phyloP scores from a whole-genome alignment of 2,888 invertebrate genomes.

The Scaptomyza parva region DNA sequence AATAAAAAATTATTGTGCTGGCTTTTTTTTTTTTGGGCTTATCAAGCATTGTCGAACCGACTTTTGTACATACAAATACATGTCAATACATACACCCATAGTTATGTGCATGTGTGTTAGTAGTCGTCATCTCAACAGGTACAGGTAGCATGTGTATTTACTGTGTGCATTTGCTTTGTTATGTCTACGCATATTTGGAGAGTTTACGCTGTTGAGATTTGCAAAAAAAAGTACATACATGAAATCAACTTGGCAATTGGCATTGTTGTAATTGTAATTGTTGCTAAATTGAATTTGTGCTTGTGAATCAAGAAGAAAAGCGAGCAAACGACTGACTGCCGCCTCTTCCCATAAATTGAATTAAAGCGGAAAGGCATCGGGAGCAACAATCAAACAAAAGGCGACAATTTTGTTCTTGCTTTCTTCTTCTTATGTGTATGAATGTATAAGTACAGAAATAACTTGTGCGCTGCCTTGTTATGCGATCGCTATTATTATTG shows the following conservation, averaged over 20 bases:
- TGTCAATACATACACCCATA: neutral
- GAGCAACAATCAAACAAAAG: slow-evolving; percentile 39
- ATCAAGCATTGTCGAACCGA: slow-evolving; percentile 2
- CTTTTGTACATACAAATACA: neutral
- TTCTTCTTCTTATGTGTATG: neutral
- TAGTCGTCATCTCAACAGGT: neutral
- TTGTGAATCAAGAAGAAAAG: slow-evolving; percentile 51
- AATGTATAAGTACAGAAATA: slow-evolving; percentile 26
- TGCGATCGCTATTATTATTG: slow-evolving; percentile 9
- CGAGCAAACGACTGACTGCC: slow-evolving; percentile 31
- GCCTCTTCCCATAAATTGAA: slow-evolving; percentile 67
- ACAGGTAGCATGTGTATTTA: slow-evolving; percentile 4
- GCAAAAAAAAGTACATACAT: slow-evolving; percentile 6
- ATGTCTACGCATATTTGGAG: slow-evolving; percentile 8
- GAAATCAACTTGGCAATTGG: slow-evolving; percentile 27
- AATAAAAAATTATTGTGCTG: slow-evolving; percentile 3
- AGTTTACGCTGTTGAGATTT: slow-evolving; percentile 4
- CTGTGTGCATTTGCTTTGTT: neutral
- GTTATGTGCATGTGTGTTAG: neutral
- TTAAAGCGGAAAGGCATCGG: slow-evolving; percentile 63
- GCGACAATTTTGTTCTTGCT: slow-evolving; percentile 35
- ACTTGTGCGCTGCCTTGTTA: slow-evolving; percentile 30
- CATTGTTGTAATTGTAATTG: slow-evolving; percentile 2
- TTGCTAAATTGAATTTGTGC: slow-evolving; percentile 61
- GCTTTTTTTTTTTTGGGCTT: neutral